A percentile compares a stretch with the other conserved stretches of the same genome.
phyloP scores from a whole-genome alignment of 2,888 invertebrate species.

The Azorinus chamasolen region DNA sequence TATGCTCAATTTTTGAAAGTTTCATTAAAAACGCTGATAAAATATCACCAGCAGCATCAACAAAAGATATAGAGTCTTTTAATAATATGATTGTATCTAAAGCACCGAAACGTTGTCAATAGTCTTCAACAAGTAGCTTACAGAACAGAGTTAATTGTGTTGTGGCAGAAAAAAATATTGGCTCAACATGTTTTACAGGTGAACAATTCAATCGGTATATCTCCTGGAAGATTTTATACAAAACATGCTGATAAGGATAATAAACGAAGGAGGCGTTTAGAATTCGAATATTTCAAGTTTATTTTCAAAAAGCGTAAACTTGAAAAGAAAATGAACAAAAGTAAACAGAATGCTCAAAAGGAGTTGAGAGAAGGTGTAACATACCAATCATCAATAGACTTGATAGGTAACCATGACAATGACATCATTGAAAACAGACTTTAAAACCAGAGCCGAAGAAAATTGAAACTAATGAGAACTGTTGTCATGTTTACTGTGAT shows the following conservation, averaged over 20 bases:
- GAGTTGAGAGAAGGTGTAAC: no score
- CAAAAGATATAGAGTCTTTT: no score
- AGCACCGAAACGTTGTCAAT: no score
- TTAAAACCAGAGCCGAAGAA: no score
- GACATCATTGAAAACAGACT: no score
- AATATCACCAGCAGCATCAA: no score
- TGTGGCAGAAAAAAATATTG: background rate
- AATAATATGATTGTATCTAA: no score
- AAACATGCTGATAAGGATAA: background rate
- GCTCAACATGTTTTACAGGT: constrained; percentile 19
- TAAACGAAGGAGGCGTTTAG: background rate
- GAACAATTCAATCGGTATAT: background rate
- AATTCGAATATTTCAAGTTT: background rate
- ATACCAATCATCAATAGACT: no score
- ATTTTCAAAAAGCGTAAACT: background rate
- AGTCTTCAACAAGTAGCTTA: no score
- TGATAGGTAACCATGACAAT: no score
- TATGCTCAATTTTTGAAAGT: background rate
- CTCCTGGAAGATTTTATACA: background rate
- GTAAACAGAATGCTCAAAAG: background rate
- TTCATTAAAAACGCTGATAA: no score
- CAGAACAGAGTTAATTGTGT: no score
- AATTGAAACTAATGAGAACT: background rate
- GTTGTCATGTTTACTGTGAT: constrained; percentile 25
- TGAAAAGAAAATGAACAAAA: background rate